Conservation (phyloP, 2,797 vertebrate species). For the Babyrousa celebensis region DNA sequence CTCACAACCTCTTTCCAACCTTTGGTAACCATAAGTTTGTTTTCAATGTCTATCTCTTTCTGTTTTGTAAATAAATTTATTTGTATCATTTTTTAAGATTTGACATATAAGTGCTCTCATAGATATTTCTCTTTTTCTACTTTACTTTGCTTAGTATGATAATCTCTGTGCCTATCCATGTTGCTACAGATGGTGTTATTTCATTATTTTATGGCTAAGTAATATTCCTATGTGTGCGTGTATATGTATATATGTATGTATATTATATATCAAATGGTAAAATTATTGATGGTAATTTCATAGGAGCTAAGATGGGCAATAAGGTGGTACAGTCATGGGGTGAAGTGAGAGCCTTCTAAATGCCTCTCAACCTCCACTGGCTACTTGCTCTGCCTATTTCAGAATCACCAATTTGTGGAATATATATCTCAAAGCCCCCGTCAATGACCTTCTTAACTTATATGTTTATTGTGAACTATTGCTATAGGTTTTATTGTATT, state of each 20-base stretch:
- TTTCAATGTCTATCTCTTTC: neutral
- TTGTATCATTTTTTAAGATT: neutral
- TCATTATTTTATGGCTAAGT: neutral
- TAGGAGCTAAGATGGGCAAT: neutral
- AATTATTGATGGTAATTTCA: neutral
- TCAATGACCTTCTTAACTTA: neutral
- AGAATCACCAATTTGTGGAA: neutral
- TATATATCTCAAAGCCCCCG: neutral
- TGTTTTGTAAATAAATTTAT: neutral
- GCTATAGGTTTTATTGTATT: neutral
- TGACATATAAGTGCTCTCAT: neutral
- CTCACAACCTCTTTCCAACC: neutral
- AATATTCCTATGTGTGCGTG: neutral
- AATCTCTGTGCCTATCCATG: neutral
- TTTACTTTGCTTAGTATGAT: neutral
- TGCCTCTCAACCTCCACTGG: neutral
- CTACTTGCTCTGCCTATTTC: neutral
- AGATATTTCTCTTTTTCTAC: neutral
- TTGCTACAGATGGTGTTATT: neutral
- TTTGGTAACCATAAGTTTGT: neutral
- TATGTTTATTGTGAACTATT: conserved; percentile 21
- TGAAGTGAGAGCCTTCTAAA: neutral
- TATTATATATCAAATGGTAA: neutral
- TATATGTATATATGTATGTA: neutral
- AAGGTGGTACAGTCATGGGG: neutral